Percentiles rank a stretch among this genome's conserved stretches.
Evolutionary conservation across 2,888 invertebrate species (phyloP).

Genomic region (Torymus tubicola): DNA sequence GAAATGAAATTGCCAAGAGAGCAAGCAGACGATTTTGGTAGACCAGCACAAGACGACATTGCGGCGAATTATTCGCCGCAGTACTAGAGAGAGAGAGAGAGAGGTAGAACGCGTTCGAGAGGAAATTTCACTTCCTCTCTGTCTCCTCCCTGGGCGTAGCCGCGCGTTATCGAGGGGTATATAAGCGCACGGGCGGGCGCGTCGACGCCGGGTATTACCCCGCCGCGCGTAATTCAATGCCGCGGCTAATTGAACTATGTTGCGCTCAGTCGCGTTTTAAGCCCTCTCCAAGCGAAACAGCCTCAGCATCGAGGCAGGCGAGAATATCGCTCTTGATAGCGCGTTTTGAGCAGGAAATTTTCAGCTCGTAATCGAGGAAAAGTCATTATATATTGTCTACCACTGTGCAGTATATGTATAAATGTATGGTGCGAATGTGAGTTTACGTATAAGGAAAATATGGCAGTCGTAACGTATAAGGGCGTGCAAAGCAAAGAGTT

Average conservation of each 20-base stretch:
- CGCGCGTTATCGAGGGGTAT: conserved; percentile 46
- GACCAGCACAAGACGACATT: conserved; percentile 30
- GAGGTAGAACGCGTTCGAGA: conserved; percentile 21
- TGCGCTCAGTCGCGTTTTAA: conserved; percentile 65
- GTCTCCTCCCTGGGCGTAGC: conserved; percentile 9
- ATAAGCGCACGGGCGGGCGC: background rate
- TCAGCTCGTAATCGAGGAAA: no score
- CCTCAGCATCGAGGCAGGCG: background rate
- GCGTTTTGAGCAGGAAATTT: no score
- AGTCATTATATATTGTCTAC: no score
- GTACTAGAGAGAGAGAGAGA: conserved; percentile 25
- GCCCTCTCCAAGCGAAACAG: conserved; percentile 35
- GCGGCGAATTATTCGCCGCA: conserved; percentile 32
- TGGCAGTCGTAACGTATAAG: background rate
- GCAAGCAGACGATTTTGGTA: background rate
- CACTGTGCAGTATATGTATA: no score
- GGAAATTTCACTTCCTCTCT: conserved; percentile 60
- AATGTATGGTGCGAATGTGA: no score
- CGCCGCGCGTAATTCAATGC: conserved; percentile 66
- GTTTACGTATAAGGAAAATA: background rate
- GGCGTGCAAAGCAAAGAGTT: background rate
- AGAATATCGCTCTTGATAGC: no score
- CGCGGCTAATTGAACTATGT: conserved; percentile 67
- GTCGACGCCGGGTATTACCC: conserved; percentile 63
- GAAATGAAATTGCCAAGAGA: conserved; percentile 10